These are phyloP conservation scores for Linepithema humile DNA, from an alignment of 1,140 invertebrate genomes.

Conservation along the genomic window DNA sequence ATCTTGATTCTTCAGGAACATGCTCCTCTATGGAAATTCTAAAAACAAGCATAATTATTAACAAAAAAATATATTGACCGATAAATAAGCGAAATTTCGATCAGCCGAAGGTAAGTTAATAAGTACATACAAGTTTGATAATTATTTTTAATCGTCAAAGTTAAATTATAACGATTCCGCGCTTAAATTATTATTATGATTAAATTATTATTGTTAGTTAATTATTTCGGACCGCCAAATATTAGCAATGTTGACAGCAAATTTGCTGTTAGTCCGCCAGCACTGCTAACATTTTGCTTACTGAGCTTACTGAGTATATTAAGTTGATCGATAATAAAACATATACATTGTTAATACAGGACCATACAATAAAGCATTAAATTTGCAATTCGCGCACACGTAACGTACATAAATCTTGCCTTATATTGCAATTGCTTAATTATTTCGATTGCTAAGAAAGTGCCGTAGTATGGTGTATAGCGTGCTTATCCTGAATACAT, in stretches of 20 bases:
- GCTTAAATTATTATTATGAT: slow-evolving; percentile 10
- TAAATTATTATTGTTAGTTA: too few relatives aligned
- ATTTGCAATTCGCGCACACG: background rate
- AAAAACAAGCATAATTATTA: slow-evolving; percentile 39
- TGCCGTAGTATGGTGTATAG: slow-evolving; percentile 77
- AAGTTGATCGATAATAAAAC: background rate
- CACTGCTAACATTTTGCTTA: too few relatives aligned
- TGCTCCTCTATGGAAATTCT: slow-evolving; percentile 71
- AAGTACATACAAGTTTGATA: background rate
- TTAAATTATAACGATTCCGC: background rate
- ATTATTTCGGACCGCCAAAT: too few relatives aligned
- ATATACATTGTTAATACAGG: background rate
- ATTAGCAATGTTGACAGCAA: too few relatives aligned
- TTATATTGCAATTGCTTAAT: slow-evolving; percentile 53
- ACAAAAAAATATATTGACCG: background rate
- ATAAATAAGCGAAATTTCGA: background rate
- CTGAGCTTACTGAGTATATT: background rate
- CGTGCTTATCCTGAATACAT: slow-evolving; percentile 82
- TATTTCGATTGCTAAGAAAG: slow-evolving; percentile 70
- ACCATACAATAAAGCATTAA: slow-evolving; percentile 39
- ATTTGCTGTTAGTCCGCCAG: too few relatives aligned
- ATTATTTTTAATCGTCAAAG: background rate
- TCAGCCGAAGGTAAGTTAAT: background rate
- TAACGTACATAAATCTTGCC: slow-evolving; percentile 31
- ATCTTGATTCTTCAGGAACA: slow-evolving; percentile 65